Conservation (phyloP, 2,113 vertebrate species). For the Ammodytes marinus region DNA sequence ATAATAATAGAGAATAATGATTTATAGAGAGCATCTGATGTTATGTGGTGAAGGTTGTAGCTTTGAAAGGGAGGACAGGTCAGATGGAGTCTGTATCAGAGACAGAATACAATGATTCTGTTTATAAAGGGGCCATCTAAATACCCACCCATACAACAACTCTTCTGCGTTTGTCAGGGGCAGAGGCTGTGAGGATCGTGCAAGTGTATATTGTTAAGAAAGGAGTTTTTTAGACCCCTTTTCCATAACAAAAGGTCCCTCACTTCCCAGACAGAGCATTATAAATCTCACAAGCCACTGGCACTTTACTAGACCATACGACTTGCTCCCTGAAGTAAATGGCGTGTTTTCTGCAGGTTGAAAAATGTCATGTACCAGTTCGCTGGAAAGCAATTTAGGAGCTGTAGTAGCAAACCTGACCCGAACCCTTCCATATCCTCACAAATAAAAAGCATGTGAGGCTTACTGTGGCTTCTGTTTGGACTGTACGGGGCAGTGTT, state of each 20-base stretch:
- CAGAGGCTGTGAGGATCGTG: conserved; percentile 9
- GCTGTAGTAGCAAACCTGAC: conserved; percentile 45
- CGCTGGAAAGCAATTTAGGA: conserved; percentile 64
- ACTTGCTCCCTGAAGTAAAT: conserved; percentile 43
- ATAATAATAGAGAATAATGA: conserved; percentile 26
- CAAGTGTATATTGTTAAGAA: background rate
- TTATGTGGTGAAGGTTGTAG: conserved; percentile 19
- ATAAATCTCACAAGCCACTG: conserved; percentile 48
- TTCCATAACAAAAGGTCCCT: conserved; percentile 48
- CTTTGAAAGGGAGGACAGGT: conserved; percentile 21
- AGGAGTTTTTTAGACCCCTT: conserved; percentile 9
- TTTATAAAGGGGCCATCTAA: conserved; percentile 11
- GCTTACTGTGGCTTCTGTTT: conserved; percentile 6
- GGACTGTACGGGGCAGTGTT: conserved; percentile 18
- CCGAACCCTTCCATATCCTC: conserved; percentile 33
- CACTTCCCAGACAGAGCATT: conserved; percentile 27
- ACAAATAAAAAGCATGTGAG: conserved; percentile 16
- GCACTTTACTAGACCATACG: conserved; percentile 29
- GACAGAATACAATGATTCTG: conserved; percentile 18
- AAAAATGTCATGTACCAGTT: conserved; percentile 65
- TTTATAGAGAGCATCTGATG: conserved; percentile 40
- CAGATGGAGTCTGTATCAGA: background rate
- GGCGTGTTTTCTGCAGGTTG: conserved; percentile 48
- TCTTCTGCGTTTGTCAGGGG: conserved; percentile 3
- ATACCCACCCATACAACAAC: background rate